Evolutionary conservation across 2,113 vertebrate genomes (phyloP), one percentile per base, ranked within the genome.

Genomic region (Crotalus horridus): DNA sequence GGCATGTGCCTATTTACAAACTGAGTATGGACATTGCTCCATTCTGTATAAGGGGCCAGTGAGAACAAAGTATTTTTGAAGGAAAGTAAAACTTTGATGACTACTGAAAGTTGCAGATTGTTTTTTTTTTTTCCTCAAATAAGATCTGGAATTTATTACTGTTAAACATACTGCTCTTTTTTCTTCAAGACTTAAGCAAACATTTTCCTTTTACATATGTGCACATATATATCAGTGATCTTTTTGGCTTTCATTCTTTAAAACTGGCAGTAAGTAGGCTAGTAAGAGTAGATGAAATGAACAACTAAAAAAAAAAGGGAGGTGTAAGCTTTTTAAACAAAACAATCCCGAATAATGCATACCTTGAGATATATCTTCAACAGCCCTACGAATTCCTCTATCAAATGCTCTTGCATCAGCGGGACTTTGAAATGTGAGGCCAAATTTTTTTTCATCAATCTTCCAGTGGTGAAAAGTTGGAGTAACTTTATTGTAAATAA

Each of bases 391-490:
- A 96, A 99, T 98, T 48, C 99, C 99, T 96, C 99, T 98, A 96
- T 99, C 99, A 92, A 99, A 99, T n/a, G 99, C 99, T 95, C 99
- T 97, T 92, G 99, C 99, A 93, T 99, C 99, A 69, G 99, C 99
- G 54, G 99, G 99, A 97, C 99, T 99, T 97, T 99, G 99, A 98
- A 99, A 99, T n/a, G 99, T 99, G 97, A 99, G 98, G 95, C 99
- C 99, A 94, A 99, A 99, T 97, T 99, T 99, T 96, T 99, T 99
- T 96, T 99, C 98, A 96, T 99, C 98, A 96, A 99, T 99, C 97
- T 98, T 99, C 99, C 99, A 99, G 98, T 99, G 99, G 97, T 99
- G 99, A 98, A 99, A 99, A 96, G 99, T 99, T 97, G 99, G 99
- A 95, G 97, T 99, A 97, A 99, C 99, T 97, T 99, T 99, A 98